Conservation (phyloP, 2,888 invertebrate genomes). For the Tiphia femorata region DNA sequence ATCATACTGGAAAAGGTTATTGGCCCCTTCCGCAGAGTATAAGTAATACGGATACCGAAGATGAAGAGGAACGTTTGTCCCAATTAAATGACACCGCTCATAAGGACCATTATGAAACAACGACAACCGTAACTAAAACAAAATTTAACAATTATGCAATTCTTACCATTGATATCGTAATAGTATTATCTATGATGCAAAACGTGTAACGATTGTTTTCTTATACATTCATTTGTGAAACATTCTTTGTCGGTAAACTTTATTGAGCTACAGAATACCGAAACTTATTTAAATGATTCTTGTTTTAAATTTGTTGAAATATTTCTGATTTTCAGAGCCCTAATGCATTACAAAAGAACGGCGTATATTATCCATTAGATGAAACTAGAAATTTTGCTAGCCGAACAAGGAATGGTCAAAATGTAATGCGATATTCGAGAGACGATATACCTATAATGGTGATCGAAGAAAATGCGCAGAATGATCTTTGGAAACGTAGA, state of each 20-base stretch:
- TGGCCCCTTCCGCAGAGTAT: slow-evolving; percentile 83
- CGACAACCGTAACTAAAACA: slow-evolving; percentile 31
- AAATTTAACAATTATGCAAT: too few relatives aligned
- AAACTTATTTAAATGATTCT: background rate
- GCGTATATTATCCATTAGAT: slow-evolving; percentile 58
- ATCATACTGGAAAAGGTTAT: slow-evolving; percentile 70
- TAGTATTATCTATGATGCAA: background rate
- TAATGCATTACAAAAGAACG: slow-evolving; percentile 51
- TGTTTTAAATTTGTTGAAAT: background rate
- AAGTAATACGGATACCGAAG: slow-evolving; percentile 84
- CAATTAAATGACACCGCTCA: slow-evolving; percentile 24
- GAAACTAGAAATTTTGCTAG: slow-evolving; percentile 57
- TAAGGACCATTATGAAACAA: slow-evolving; percentile 31
- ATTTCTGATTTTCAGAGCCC: slow-evolving; percentile 40
- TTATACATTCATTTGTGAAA: slow-evolving; percentile 17
- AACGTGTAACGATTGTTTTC: background rate
- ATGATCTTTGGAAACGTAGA: slow-evolving; percentile 62
- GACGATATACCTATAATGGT: slow-evolving; percentile 64
- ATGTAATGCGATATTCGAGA: slow-evolving; percentile 55
- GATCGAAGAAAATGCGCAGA: slow-evolving; percentile 53
- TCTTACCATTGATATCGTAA: too few relatives aligned
- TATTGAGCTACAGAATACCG: background rate
- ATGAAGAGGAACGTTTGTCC: slow-evolving; percentile 71
- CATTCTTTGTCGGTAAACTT: too few relatives aligned
- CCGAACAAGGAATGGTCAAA: slow-evolving; percentile 52